phyloP scores from a whole-genome alignment of 2,797 vertebrate genomes.

The Acridotheres tristis region DNA sequence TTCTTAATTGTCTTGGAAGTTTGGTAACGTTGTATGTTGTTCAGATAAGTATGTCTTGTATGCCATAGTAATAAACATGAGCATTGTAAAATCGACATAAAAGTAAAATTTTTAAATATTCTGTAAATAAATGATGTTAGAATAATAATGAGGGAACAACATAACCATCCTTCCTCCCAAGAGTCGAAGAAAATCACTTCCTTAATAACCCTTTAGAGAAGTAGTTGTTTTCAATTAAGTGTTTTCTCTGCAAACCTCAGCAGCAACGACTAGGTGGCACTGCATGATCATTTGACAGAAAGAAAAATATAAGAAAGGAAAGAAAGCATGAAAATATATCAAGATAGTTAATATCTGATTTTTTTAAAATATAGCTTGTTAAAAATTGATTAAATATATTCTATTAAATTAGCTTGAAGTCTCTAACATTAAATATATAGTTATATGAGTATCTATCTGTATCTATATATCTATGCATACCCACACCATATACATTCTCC shows the following conservation, averaged over 20 bases:
- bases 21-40: not conserved
- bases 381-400: not conserved
- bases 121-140: not conserved
- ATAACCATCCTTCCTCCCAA: fast-evolving
- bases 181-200: not conserved
- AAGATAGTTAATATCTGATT: not conserved
- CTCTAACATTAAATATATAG: not conserved
- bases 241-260: not conserved
- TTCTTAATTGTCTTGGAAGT: not conserved
- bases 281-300: not conserved
- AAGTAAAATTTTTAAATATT: not conserved
- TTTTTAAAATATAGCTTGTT: fast-evolving
- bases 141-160: not conserved
- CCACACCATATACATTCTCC: not conserved
- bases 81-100: not conserved
- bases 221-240: not conserved
- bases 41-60: not conserved
- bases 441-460: not conserved
- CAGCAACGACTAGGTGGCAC: conserved; percentile 14
- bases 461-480: not conserved
- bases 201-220: not conserved
- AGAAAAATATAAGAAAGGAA: not conserved
- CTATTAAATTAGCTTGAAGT: not conserved
- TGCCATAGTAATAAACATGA: not conserved
- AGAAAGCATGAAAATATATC: not conserved